Evolutionary conservation across 2,888 invertebrate species (phyloP).

Genomic region (Margaritifera margaritifera): DNA sequence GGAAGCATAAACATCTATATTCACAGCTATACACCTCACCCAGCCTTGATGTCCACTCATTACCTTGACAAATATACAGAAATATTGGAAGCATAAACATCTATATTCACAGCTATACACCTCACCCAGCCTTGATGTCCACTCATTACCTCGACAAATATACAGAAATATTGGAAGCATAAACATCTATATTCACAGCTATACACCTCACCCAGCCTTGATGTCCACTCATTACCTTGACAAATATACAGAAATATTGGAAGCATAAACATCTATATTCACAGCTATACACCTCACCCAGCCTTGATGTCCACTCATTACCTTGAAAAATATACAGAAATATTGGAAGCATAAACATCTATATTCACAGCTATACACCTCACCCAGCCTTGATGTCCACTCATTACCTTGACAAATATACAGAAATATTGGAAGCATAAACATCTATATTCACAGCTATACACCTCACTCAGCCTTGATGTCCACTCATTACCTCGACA

Average conservation of each 20-base stretch:
- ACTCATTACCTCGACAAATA: slow-evolving; percentile 81
- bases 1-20: not conserved
- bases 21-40: slow-evolving; percentile 96
- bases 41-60: slow-evolving; percentile 96
- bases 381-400: slow-evolving; percentile 97
- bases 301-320: slow-evolving; percentile 94
- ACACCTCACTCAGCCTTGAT: slow-evolving; percentile 97
- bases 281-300: slow-evolving; percentile 99
- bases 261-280: not conserved
- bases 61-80: slow-evolving; percentile 73
- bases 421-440: not conserved
- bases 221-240: slow-evolving; percentile 88
- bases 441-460: slow-evolving; percentile 88
- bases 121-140: slow-evolving; percentile 97
- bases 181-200: slow-evolving; percentile 82
- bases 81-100: not conserved
- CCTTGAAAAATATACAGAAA: slow-evolving; percentile 48
- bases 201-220: slow-evolving; percentile 98
- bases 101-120: slow-evolving; percentile 94
- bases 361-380: slow-evolving; percentile 94
- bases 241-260: not conserved
- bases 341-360: not conserved
- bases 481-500: slow-evolving; percentile 86
- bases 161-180: not conserved
- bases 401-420: slow-evolving; percentile 79